Evolutionary conservation across 2,888 invertebrate genomes (phyloP).

Genomic region (Hesperia comma): DNA sequence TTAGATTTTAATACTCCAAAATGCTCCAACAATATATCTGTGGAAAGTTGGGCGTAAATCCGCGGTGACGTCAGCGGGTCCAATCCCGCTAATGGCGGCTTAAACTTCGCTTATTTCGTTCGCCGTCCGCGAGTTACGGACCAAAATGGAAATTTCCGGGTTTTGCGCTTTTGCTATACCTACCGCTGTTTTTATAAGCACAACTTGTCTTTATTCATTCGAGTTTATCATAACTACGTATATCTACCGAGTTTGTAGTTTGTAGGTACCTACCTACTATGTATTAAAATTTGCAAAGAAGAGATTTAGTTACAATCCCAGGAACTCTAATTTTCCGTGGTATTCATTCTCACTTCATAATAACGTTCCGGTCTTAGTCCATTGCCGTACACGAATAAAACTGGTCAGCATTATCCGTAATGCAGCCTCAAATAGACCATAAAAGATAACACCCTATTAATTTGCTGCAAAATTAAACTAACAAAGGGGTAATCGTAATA

Average conservation of each 20-base stretch:
- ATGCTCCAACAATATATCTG: constrained; percentile 35
- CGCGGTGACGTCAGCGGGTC: constrained; percentile 62
- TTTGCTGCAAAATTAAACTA: constrained; percentile 21
- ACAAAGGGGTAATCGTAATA: background rate
- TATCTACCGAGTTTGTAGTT: background rate
- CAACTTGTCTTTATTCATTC: constrained; percentile 5
- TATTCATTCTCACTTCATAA: no score
- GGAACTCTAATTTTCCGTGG: no score
- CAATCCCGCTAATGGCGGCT: constrained; percentile 75
- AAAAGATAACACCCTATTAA: constrained; percentile 5
- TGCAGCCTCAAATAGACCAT: background rate
- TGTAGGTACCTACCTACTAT: no score
- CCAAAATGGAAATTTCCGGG: constrained; percentile 48
- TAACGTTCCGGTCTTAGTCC: no score
- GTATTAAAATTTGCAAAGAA: no score
- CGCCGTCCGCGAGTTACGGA: constrained; percentile 55
- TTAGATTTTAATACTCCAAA: constrained; percentile 30
- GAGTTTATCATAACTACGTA: background rate
- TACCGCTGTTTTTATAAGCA: constrained; percentile 14
- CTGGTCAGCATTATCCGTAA: no score
- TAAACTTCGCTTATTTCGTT: constrained; percentile 64
- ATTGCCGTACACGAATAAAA: no score
- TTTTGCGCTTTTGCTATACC: constrained; percentile 21
- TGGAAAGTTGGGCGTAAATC: constrained; percentile 55
- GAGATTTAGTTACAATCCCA: no score